A percentile compares a stretch with the other conserved stretches of the same genome.
phyloP scores from a whole-genome alignment of 2,888 invertebrate species.

The Oligia latruncula region DNA sequence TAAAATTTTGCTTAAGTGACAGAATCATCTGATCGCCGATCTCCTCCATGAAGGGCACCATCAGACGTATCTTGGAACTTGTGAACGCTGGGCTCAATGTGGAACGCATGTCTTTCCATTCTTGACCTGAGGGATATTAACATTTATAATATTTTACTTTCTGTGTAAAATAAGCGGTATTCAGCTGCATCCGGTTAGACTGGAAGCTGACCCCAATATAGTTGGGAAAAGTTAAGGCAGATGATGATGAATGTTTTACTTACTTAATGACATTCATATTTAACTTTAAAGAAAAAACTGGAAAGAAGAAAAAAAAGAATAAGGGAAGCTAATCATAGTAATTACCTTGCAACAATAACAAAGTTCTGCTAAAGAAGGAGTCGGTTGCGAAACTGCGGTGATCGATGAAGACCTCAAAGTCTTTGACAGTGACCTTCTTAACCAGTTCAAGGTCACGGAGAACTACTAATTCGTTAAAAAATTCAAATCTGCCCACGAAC shows the following conservation, averaged over 20 bases:
- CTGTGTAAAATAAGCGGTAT: no score
- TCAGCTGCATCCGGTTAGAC: no score
- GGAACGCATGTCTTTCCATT: conserved; percentile 80
- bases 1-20: conserved; percentile 68
- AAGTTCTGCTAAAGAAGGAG: conserved; percentile 85
- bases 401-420: not conserved
- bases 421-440: conserved; percentile 69
- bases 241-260: not conserved
- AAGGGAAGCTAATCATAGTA: no score
- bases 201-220: no score
- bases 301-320: not conserved
- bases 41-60: conserved; percentile 82
- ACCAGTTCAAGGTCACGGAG: conserved; percentile 86
- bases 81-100: conserved; percentile 87
- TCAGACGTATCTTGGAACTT: conserved; percentile 84
- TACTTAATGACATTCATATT: not conserved
- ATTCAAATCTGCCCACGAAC: conserved; percentile 83
- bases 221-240: no score
- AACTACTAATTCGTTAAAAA: conserved; percentile 77
- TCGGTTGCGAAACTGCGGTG: conserved; percentile 80
- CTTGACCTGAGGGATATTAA: conserved; percentile 61
- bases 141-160: not conserved
- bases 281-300: not conserved
- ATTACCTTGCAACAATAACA: conserved; percentile 85
- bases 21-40: conserved; percentile 76